A percentile compares a stretch with the other conserved stretches of the same genome.
Conservation (phyloP, 2,888 invertebrate genomes). For the Villa cingulata region DNA sequence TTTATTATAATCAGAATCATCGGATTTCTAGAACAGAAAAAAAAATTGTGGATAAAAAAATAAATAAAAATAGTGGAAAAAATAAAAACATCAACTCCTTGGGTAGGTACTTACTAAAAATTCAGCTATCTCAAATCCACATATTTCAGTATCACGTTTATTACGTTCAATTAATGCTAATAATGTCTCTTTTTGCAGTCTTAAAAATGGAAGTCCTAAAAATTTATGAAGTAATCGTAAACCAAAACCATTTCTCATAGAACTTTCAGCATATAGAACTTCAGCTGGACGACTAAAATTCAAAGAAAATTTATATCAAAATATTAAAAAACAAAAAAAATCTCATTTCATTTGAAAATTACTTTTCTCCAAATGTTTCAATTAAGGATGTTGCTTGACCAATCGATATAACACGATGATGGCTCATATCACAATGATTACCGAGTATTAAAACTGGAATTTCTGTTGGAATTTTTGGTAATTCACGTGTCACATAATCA, state of each 20-base stretch:
- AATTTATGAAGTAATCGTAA: conserved; percentile 85
- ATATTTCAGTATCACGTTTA: conserved; percentile 62
- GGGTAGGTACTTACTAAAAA: conserved; percentile 42
- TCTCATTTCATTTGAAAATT: conserved; percentile 11
- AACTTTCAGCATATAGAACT: conserved; percentile 78
- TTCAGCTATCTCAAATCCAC: conserved; percentile 58
- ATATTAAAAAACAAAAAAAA: not conserved
- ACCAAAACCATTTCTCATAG: conserved; percentile 93
- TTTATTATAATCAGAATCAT: conserved; percentile 60
- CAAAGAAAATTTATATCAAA: not conserved
- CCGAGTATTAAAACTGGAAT: conserved; percentile 79
- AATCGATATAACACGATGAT: conserved; percentile 70
- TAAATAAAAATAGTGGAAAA: not conserved
- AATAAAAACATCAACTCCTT: not conserved
- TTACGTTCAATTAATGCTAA: conserved; percentile 75
- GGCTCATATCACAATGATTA: conserved; percentile 95
- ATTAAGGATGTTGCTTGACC: conserved; percentile 59
- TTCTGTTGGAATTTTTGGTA: conserved; percentile 63
- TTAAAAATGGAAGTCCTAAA: conserved; percentile 85
- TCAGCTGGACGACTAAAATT: conserved; percentile 42
- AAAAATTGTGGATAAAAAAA: not conserved
- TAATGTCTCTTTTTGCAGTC: conserved; percentile 73
- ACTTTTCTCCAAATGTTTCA: conserved; percentile 44
- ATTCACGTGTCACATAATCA: conserved; percentile 82
- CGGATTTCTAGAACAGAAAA: conserved; percentile 40